Evolutionary conservation across 2,888 invertebrate species (phyloP).

Genomic region (Oithona nana): DNA sequence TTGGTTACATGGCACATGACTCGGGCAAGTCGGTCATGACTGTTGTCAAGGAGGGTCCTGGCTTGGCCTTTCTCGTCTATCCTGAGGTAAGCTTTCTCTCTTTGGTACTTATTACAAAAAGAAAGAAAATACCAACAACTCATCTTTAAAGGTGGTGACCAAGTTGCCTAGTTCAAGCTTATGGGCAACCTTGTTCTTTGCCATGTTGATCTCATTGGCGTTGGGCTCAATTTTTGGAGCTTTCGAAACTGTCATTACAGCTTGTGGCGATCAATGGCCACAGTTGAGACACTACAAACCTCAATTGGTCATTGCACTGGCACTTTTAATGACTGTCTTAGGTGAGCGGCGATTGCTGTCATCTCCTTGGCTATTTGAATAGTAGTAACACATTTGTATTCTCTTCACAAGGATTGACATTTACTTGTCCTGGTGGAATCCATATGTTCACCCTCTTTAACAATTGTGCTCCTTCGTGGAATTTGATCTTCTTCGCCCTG

Average conservation of each 20-base stretch:
- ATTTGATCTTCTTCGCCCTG: constrained; percentile 9
- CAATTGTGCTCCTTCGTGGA: constrained; percentile 13
- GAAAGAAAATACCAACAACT: too few relatives aligned
- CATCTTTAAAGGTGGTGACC: constrained; percentile 8
- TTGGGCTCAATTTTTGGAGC: constrained; percentile 13
- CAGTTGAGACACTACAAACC: not conserved
- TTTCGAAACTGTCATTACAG: constrained; percentile 13
- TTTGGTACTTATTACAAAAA: too few relatives aligned
- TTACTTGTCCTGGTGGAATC: constrained; percentile 15
- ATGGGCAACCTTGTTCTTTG: constrained; percentile 12
- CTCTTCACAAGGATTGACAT: too few relatives aligned
- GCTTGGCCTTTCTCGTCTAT: constrained; percentile 9
- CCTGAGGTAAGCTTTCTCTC: too few relatives aligned
- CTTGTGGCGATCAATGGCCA: constrained; percentile 9
- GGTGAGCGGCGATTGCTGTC: too few relatives aligned
- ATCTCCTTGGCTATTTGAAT: not conserved
- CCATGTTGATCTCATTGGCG: constrained; percentile 15
- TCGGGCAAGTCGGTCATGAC: not conserved
- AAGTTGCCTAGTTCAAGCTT: not conserved
- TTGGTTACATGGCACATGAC: constrained; percentile 14
- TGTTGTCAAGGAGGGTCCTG: constrained; percentile 6
- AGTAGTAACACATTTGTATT: too few relatives aligned
- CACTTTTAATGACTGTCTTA: not conserved
- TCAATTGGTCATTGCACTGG: not conserved
- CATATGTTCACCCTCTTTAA: constrained; percentile 17